These are phyloP conservation scores for Spheniscus humboldti DNA, from an alignment of 2,797 vertebrate species.

Conservation along the genomic window DNA sequence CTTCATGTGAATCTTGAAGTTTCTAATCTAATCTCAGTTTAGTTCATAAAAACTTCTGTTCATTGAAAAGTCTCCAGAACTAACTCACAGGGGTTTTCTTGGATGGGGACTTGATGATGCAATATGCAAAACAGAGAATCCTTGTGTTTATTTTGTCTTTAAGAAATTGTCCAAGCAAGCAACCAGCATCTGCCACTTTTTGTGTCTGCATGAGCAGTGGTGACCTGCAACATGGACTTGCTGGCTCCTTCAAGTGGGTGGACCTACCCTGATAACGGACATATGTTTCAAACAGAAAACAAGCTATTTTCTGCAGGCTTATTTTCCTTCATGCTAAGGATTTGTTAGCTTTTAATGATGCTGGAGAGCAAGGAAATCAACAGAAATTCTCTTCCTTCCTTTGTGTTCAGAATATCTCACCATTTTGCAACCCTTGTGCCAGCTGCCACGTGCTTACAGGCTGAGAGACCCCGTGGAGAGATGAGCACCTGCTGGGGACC, in stretches of 20 bases:
- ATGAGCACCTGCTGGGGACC: neutral
- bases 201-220: neutral
- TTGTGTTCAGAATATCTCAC: neutral
- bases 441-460: neutral
- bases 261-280: too few relatives aligned
- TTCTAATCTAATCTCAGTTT: neutral
- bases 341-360: neutral
- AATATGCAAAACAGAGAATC: neutral
- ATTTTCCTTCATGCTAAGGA: neutral
- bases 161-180: neutral
- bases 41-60: neutral
- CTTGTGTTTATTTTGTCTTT: neutral
- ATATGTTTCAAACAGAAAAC: neutral
- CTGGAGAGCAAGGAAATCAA: neutral
- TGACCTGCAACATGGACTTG: neutral
- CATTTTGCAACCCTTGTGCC: neutral
- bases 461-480: neutral
- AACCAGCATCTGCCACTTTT: neutral
- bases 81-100: neutral
- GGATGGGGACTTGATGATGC: neutral
- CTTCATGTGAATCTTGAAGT: neutral
- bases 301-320: neutral
- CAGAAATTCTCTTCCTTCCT: neutral
- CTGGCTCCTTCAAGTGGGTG: neutral
- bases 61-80: neutral